Conservation (phyloP, 1,140 invertebrate species). For the Microplitis demolitor region DNA sequence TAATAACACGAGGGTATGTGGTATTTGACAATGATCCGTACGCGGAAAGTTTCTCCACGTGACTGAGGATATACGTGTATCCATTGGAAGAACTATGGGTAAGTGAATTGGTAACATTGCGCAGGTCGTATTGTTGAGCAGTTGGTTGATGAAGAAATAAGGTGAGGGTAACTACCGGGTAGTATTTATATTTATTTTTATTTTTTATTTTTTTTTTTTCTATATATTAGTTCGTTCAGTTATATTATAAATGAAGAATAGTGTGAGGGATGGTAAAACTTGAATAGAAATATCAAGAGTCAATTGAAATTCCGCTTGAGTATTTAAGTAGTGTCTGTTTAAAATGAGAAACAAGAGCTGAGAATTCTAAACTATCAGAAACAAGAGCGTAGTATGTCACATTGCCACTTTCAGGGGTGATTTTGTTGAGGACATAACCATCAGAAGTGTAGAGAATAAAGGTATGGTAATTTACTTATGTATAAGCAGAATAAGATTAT, state of each 20-base stretch:
- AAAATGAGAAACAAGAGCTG: neutral
- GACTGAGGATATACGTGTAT: neutral
- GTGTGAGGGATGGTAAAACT: too few species aligned
- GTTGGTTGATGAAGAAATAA: neutral
- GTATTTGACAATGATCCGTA: neutral
- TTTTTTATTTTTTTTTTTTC: too few species aligned
- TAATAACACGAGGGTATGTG: neutral
- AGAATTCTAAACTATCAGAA: neutral
- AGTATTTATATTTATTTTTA: too few species aligned
- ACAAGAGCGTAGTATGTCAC: neutral
- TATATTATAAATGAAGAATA: too few species aligned
- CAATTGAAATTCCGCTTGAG: neutral
- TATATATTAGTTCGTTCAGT: too few species aligned
- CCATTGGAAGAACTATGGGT: neutral
- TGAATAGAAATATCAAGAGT: neutral
- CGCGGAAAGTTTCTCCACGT: constrained; percentile 7
- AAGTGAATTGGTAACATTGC: neutral
- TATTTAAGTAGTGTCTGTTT: neutral
- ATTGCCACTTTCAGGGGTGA: too few species aligned
- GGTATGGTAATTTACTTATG: too few species aligned
- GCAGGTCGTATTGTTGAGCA: neutral
- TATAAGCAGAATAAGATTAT: too few species aligned
- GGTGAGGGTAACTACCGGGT: too few species aligned
- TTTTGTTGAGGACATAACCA: too few species aligned
- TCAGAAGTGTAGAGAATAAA: too few species aligned